A percentile compares a stretch with the other conserved stretches of the same genome.
Evolutionary conservation across 2,113 vertebrate species (phyloP).

Genomic region (Alectura lathami): DNA sequence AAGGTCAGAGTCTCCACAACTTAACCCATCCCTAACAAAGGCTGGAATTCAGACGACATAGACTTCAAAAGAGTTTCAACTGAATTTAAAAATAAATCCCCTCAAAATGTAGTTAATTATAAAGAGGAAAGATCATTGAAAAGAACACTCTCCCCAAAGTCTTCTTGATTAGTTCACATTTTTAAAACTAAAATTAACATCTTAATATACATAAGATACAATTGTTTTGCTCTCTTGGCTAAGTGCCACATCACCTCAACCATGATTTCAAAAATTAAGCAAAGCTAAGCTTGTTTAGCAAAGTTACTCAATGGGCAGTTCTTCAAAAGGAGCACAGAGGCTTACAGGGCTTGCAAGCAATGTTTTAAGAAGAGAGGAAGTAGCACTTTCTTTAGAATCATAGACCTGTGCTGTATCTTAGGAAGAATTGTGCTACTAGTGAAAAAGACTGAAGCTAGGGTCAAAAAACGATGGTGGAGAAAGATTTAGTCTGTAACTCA

Average conservation of each 20-base stretch:
- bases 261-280: neutral
- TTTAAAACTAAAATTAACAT: neutral
- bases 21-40: slow-evolving; percentile 18
- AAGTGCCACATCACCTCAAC: neutral
- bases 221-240: neutral
- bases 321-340: neutral
- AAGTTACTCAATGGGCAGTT: neutral
- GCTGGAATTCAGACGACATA: neutral
- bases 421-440: neutral
- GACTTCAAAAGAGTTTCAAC: neutral
- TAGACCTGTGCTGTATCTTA: neutral
- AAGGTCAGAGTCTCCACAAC: slow-evolving; percentile 25
- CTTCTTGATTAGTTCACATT: neutral
- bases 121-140: accelerated
- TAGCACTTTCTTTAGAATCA: neutral
- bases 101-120: neutral
- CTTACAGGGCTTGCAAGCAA: neutral
- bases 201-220: neutral
- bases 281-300: neutral
- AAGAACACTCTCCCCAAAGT: neutral
- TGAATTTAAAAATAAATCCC: slow-evolving; percentile 3
- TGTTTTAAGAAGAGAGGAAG: neutral
- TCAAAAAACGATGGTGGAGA: neutral
- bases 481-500: neutral
- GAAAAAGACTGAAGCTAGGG: neutral